Conservation (phyloP, 2,113 vertebrate genomes). For the Catharus fuscescens region DNA sequence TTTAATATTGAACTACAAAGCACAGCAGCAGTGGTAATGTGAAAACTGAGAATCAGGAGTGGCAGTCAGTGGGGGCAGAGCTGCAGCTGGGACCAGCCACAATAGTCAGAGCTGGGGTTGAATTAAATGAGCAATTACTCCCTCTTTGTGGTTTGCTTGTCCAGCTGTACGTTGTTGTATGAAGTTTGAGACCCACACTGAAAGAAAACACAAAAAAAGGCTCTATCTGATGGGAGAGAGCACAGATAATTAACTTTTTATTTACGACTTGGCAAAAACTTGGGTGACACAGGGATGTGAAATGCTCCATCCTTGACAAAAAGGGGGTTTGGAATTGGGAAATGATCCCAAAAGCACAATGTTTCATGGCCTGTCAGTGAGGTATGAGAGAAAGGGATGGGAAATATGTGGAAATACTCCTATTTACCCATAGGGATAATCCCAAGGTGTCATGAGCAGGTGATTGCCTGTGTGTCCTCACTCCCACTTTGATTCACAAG, state of each 20-base stretch:
- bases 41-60: accelerated
- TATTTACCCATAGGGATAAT: not conserved
- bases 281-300: not conserved
- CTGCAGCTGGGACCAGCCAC: not conserved
- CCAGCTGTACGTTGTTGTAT: not conserved
- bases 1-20: no score
- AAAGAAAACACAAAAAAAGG: not conserved
- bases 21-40: not conserved
- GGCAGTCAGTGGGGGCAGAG: not conserved
- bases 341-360: not conserved
- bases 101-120: not conserved
- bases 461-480: not conserved
- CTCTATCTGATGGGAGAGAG: not conserved
- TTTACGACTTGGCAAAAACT: not conserved
- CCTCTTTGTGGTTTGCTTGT: not conserved
- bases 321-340: not conserved
- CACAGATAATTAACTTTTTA: not conserved
- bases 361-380: not conserved
- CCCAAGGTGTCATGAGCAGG: accelerated
- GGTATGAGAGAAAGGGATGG: not conserved
- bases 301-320: not conserved
- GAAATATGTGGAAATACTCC: not conserved
- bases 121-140: not conserved
- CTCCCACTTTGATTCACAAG: not conserved
- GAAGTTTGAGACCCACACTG: not conserved